Conservation (phyloP, 2,888 invertebrate species). For the Xanthia icteritia region DNA sequence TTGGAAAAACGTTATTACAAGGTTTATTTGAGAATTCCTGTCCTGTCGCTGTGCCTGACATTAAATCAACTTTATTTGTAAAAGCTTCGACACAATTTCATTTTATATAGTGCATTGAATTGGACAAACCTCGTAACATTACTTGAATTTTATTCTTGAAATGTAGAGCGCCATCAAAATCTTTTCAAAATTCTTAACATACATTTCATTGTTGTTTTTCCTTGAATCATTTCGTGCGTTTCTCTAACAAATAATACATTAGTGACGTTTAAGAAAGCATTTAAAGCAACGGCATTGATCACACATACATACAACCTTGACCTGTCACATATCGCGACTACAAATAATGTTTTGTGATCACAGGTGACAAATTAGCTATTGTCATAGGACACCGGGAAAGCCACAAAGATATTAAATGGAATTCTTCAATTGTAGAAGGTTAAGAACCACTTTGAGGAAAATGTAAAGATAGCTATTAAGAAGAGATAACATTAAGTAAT, state of each 20-base stretch:
- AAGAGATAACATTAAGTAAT: not conserved
- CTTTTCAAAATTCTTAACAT: not conserved
- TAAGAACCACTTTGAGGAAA: conserved; percentile 10
- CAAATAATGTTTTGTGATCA: conserved; percentile 24
- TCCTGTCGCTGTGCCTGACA: not conserved
- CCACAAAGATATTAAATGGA: not conserved
- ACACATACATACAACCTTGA: conserved; percentile 14
- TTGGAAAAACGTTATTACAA: conserved; percentile 4
- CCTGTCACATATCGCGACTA: conserved; percentile 3
- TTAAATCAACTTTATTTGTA: not conserved
- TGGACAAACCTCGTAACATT: not conserved
- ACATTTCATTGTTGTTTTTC: not conserved
- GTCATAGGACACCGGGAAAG: not conserved
- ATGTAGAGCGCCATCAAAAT: not conserved
- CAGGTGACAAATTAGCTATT: conserved; percentile 36
- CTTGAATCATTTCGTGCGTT: not conserved
- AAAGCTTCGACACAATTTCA: conserved; percentile 11
- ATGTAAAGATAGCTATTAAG: not conserved
- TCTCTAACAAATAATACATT: conserved; percentile 19
- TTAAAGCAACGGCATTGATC: not conserved
- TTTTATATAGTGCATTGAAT: not conserved
- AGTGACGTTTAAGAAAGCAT: conserved; percentile 18
- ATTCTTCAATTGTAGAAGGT: conserved; percentile 2
- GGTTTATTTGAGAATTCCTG: not conserved
- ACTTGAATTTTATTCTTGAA: not conserved